These are phyloP conservation scores for Neotoma lepida DNA, from an alignment of 2,113 vertebrate genomes.

Conservation along the genomic window DNA sequence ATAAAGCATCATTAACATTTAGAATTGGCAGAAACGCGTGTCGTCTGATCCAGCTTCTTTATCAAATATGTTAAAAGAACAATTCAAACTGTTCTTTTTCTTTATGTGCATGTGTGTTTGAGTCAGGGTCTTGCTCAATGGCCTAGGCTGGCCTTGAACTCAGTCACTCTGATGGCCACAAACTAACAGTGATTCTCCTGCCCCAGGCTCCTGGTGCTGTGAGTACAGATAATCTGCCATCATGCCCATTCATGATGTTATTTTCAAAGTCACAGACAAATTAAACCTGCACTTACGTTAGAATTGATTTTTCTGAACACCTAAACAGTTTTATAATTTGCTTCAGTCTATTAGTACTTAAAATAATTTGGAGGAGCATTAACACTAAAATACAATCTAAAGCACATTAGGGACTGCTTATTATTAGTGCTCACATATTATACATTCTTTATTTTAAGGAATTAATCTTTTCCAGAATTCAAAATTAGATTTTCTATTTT, in stretches of 20 bases:
- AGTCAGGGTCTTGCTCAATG: background rate
- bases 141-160: background rate
- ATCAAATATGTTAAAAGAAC: background rate
- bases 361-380: background rate
- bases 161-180: background rate
- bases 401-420: slow-evolving; percentile 11
- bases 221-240: background rate
- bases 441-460: slow-evolving; percentile 38
- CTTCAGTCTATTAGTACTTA: slow-evolving; percentile 22
- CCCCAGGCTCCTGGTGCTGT: background rate
- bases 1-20: background rate
- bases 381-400: slow-evolving; percentile 31
- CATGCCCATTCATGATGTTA: background rate
- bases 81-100: background rate
- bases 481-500: slow-evolving; percentile 21
- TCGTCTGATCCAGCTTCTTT: background rate
- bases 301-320: background rate
- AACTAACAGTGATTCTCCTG: background rate
- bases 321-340: slow-evolving; percentile 6
- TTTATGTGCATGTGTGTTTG: background rate
- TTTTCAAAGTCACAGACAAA: background rate
- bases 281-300: background rate
- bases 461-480: slow-evolving; percentile 39
- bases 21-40: slow-evolving; percentile 42
- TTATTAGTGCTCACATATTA: background rate